Conservation (phyloP, 2,113 vertebrate genomes). For the Catharus bicknelli region DNA sequence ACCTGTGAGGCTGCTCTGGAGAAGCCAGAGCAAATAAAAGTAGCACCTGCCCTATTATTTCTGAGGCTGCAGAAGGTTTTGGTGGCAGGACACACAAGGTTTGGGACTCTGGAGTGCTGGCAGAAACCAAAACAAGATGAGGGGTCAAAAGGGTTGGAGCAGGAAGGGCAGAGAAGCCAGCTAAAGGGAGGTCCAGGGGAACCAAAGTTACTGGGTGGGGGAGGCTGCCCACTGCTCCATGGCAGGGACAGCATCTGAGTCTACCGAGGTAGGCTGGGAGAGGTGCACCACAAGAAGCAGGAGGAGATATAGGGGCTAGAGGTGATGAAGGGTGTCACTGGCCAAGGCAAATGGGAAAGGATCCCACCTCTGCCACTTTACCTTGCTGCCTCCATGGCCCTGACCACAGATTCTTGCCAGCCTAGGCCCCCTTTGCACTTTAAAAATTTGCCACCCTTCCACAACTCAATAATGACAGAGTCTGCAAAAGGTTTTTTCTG, state of each 20-base stretch:
- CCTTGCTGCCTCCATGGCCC: not conserved
- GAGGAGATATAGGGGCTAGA: not conserved
- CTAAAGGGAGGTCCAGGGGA: not conserved
- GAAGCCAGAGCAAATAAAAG: not conserved
- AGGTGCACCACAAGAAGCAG: not conserved
- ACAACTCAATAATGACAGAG: not conserved
- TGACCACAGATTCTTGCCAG: not conserved
- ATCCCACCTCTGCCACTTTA: not conserved
- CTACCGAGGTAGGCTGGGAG: not conserved
- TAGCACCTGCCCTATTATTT: not conserved
- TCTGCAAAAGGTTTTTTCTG: not conserved
- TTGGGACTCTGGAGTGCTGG: not conserved
- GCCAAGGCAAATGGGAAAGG: not conserved
- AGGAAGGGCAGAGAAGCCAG: not conserved
- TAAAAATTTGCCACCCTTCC: not conserved
- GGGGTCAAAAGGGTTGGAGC: not conserved
- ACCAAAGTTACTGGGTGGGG: accelerated
- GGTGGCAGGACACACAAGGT: not conserved
- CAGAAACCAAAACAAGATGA: not conserved
- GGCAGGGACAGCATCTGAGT: not conserved
- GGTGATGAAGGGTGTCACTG: not conserved
- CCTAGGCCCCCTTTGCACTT: not conserved
- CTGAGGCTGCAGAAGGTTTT: not conserved
- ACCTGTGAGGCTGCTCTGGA: not conserved
- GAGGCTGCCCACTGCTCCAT: not conserved